A percentile compares a stretch with the other conserved stretches of the same genome.
Conservation (phyloP, 2,888 invertebrate genomes). For the Trissolcus brochymenae region DNA sequence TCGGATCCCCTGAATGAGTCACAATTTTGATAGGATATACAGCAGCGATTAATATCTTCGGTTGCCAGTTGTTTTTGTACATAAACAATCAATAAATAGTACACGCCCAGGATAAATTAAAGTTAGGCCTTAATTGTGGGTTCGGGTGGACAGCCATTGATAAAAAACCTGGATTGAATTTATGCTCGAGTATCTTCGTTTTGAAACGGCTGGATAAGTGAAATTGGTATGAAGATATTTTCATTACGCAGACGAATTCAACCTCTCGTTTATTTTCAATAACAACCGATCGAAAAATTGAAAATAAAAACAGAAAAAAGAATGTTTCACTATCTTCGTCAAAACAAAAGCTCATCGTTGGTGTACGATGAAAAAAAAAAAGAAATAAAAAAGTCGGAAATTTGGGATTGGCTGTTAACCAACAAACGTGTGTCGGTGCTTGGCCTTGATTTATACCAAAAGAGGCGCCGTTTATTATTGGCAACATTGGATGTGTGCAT, state of each 20-base stretch:
- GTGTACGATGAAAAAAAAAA: background rate
- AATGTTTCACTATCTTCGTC: slow-evolving; percentile 1
- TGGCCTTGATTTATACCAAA: slow-evolving; percentile 72
- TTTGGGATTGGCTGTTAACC: slow-evolving; percentile 35
- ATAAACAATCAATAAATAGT: too few relatives aligned
- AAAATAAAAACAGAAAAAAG: too few relatives aligned
- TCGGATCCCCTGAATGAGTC: background rate
- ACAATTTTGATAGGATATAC: slow-evolving; percentile 15
- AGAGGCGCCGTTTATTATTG: slow-evolving; percentile 70
- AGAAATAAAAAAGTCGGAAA: slow-evolving; percentile 9
- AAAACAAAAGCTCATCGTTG: slow-evolving; percentile 17
- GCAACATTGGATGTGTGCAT: slow-evolving; percentile 68
- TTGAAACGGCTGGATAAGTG: background rate
- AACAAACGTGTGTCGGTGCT: slow-evolving; percentile 48
- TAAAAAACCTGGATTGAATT: too few relatives aligned
- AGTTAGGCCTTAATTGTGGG: too few relatives aligned
- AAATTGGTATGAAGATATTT: slow-evolving; percentile 2
- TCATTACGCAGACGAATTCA: slow-evolving; percentile 14
- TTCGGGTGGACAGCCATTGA: too few relatives aligned
- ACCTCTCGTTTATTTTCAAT: background rate
- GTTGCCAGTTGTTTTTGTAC: background rate
- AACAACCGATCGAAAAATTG: background rate
- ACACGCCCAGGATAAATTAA: too few relatives aligned
- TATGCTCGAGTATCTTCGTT: too few relatives aligned
- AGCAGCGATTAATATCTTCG: slow-evolving; percentile 43